These are phyloP conservation scores for Muntiacus reevesi DNA, from an alignment of 2,113 vertebrate species.

Conservation along the genomic window DNA sequence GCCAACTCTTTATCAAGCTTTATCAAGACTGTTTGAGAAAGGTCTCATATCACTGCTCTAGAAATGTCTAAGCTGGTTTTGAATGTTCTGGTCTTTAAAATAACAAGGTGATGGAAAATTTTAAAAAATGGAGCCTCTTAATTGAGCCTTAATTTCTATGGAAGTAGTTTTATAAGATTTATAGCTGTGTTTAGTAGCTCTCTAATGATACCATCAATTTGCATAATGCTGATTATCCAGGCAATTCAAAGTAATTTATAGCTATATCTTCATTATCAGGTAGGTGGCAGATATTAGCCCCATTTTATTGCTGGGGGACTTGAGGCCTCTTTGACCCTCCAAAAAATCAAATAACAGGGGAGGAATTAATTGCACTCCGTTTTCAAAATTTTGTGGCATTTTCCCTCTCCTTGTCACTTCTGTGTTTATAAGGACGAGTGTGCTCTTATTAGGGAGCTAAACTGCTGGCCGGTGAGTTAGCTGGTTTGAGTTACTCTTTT, in stretches of 20 bases:
- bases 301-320: constrained; percentile 54
- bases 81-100: constrained; percentile 20
- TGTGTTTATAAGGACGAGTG: not conserved
- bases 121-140: not conserved
- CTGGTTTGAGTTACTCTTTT: not conserved
- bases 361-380: not conserved
- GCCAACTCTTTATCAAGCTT: not conserved
- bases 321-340: not conserved
- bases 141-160: constrained; percentile 53
- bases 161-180: constrained; percentile 63
- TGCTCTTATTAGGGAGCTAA: not conserved
- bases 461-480: not conserved
- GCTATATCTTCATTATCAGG: not conserved
- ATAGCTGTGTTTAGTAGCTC: constrained; percentile 48
- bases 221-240: constrained; percentile 37
- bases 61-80: not conserved
- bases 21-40: not conserved
- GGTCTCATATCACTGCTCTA: not conserved
- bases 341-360: not conserved
- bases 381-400: not conserved
- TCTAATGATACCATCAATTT: constrained; percentile 44
- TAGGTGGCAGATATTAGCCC: constrained; percentile 4
- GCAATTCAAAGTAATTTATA: constrained; percentile 37
- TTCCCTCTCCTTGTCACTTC: not conserved
- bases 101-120: constrained; percentile 14